Evolutionary conservation across 2,888 invertebrate species (phyloP).

Genomic region (Ormyrus labotus): DNA sequence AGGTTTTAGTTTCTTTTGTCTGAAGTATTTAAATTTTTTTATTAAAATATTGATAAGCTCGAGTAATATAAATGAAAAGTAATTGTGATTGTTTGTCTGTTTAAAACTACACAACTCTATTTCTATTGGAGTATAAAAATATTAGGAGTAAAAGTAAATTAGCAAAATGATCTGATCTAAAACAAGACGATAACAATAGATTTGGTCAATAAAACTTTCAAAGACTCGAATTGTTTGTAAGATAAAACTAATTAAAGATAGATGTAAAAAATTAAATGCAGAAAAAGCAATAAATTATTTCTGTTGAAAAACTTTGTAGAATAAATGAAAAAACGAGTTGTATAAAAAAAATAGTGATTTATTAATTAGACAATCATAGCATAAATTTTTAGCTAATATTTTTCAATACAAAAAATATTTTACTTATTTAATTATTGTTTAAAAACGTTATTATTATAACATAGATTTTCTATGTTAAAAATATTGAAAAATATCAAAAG

Average conservation of each 20-base stretch:
- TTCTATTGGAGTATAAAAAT: too few relatives aligned
- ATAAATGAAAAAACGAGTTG: not conserved
- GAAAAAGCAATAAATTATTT: too few relatives aligned
- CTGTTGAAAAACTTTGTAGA: too few relatives aligned
- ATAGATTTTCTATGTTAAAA: not conserved
- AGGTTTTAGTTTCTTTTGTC: slow-evolving; percentile 52
- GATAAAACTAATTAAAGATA: too few relatives aligned
- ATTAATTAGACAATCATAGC: slow-evolving; percentile 19
- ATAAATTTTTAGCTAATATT: slow-evolving; percentile 12
- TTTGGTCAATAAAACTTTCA: too few relatives aligned
- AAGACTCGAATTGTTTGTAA: too few relatives aligned
- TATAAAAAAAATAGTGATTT: slow-evolving; percentile 4
- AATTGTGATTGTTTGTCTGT: slow-evolving; percentile 46
- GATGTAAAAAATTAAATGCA: too few relatives aligned
- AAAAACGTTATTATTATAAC: too few relatives aligned
- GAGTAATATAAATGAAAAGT: slow-evolving; percentile 3
- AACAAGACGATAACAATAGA: too few relatives aligned
- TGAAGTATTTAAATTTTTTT: slow-evolving; percentile 55
- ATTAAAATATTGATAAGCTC: slow-evolving; percentile 42
- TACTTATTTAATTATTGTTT: too few relatives aligned
- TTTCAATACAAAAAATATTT: not conserved
- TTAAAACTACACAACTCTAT: not conserved
- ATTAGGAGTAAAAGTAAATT: too few relatives aligned
- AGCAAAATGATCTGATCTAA: too few relatives aligned
- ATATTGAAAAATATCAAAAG: not conserved